A percentile compares a stretch with the other conserved stretches of the same genome.
These are phyloP conservation scores for Dorcus hopei DNA, from an alignment of 2,888 invertebrate species.

Conservation along the genomic window DNA sequence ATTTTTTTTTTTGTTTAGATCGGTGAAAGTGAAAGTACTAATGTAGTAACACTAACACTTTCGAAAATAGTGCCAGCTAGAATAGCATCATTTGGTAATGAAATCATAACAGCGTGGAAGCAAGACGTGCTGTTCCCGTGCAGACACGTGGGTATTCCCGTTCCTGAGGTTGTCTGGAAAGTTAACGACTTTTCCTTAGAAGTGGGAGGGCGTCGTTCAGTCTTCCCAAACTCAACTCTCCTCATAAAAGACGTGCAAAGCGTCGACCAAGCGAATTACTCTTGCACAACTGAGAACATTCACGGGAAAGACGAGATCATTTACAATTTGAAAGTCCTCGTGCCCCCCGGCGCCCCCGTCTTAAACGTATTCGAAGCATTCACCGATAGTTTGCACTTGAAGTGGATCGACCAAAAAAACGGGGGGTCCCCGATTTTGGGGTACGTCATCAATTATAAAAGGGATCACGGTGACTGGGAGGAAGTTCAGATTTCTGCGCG, in stretches of 20 bases:
- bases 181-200: constrained; percentile 74
- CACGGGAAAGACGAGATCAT: constrained; percentile 81
- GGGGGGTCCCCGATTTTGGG: constrained; percentile 80
- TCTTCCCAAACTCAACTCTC: constrained; percentile 69
- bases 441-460: constrained; percentile 86
- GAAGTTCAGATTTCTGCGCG: constrained; percentile 82
- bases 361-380: constrained; percentile 78
- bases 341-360: constrained; percentile 83
- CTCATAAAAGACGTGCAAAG: constrained; percentile 75
- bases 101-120: constrained; percentile 81
- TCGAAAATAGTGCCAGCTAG: constrained; percentile 79
- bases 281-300: constrained; percentile 80
- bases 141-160: constrained; percentile 77
- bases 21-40: constrained; percentile 80
- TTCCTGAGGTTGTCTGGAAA: constrained; percentile 74
- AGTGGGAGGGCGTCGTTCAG: constrained; percentile 64
- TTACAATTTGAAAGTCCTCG: constrained; percentile 71
- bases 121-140: constrained; percentile 80
- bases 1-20: constrained; percentile 41
- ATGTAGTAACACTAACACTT: constrained; percentile 72
- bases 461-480: constrained; percentile 89
- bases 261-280: constrained; percentile 86
- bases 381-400: constrained; percentile 76
- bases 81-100: constrained; percentile 83
- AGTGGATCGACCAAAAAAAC: constrained; percentile 75